A percentile compares a stretch with the other conserved stretches of the same genome.
Conservation (phyloP, 2,113 vertebrate species). For the Sylvia atricapilla region DNA sequence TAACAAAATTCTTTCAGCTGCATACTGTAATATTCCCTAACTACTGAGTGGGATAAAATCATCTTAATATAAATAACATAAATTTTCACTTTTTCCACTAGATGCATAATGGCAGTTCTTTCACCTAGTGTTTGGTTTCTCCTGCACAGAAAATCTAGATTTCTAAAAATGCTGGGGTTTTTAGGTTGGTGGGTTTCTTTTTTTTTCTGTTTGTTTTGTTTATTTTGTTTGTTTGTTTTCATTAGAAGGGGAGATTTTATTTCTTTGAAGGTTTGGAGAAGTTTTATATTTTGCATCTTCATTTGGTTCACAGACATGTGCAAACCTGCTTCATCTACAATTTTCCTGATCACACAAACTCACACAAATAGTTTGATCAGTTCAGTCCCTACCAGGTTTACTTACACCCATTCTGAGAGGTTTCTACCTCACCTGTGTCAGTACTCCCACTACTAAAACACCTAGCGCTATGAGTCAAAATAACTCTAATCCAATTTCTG, state of each 20-base stretch:
- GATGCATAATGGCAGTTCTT: neutral
- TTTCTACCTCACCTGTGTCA: neutral
- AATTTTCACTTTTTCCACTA: neutral
- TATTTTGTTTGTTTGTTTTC: neutral
- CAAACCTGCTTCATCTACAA: neutral
- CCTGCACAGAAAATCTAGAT: neutral
- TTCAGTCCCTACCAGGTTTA: neutral
- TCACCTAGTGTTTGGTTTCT: neutral
- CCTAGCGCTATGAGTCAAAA: fast-evolving
- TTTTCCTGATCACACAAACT: neutral
- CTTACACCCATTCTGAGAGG: neutral
- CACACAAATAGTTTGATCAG: neutral
- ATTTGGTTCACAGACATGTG: neutral
- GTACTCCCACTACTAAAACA: neutral
- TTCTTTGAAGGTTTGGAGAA: neutral
- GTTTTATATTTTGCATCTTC: neutral
- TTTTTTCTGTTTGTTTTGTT: neutral
- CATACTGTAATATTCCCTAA: neutral
- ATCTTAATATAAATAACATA: neutral
- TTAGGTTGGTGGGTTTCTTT: neutral
- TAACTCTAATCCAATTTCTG: neutral
- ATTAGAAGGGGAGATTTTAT: neutral
- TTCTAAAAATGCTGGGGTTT: neutral
- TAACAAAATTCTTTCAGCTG: neutral
- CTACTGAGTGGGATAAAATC: neutral